Base-by-base conservation (phyloP, 1,140 invertebrate genomes). In the Micrasema longulum region DNA sequence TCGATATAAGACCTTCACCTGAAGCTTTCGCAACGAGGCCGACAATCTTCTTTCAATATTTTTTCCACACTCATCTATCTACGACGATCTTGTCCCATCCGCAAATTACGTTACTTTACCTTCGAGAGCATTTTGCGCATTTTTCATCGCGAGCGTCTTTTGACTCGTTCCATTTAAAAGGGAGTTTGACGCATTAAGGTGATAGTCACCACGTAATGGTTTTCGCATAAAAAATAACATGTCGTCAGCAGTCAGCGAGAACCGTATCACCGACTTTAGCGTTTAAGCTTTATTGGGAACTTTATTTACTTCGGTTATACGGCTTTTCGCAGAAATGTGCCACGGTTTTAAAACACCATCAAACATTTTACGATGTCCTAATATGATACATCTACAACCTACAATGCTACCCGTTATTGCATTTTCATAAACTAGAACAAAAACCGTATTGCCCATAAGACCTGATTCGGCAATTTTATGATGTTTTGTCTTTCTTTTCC, bases 1-100 rank as follows among this genome's bases (percentile, higher is more conserved):
- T 70, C 68, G 68, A 70, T 70, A 70, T 52, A 31, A 68, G 57
- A 31, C 55, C 52, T 41, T 70, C 60, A 63, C 68, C 68, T 70
- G 68, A 45, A 36, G 18, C 20, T 47, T 64, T 45, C 60, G 45
- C 38, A 45, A 35, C 60, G 60, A 26, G 60, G 41, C 60, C 60
- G 43, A 47, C 60, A 64, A 64, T 48, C 43, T 64, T 47, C 22
- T 64, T 45, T 64, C 60, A 64, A 64, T 64, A 64, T 18, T 50
- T 52, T 52, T 53, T 38, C 64, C 45, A 36, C 64, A 52, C 64
- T 53, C 45, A 52, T 66, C 64, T 66, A 64, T 64, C 62, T 48
- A 6, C 26, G 45, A 20, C 62, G 62, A 53, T 60, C 55, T 38
- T 60, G 41, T 60, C 55, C 36, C 35, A 18, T 60, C 55, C 55